Percentiles rank a stretch among this genome's conserved stretches.
phyloP scores from a whole-genome alignment of 2,888 invertebrate genomes.

The Mesorhabditis spiculigera region DNA sequence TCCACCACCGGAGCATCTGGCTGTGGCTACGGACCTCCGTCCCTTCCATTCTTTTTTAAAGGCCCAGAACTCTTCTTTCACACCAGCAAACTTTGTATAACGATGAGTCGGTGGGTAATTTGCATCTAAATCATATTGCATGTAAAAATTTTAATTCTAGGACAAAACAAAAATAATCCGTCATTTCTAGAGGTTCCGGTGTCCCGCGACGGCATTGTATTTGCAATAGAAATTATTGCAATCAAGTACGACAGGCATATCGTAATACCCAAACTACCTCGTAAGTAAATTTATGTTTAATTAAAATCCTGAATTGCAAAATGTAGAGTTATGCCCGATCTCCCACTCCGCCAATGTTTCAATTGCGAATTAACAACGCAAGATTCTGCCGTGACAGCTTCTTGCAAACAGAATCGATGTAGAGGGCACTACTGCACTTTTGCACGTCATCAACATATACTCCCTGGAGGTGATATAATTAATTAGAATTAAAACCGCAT shows the following conservation, averaged over 20 bases:
- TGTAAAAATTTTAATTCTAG: no score
- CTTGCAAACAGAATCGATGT: conserved; percentile 48
- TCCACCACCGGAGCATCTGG: conserved; percentile 47
- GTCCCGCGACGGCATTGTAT: conserved; percentile 49
- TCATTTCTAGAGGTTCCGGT: conserved; percentile 32
- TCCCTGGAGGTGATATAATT: neutral
- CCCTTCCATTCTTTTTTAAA: conserved; percentile 53
- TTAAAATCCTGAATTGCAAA: neutral
- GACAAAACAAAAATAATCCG: no score
- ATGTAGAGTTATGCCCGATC: neutral
- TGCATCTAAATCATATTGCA: neutral
- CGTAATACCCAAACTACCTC: neutral
- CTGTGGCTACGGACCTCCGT: conserved; percentile 55
- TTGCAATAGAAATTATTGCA: conserved; percentile 44
- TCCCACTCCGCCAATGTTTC: conserved; percentile 40
- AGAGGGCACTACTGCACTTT: conserved; percentile 54
- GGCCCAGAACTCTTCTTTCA: conserved; percentile 46
- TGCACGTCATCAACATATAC: conserved; percentile 16
- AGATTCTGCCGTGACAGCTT: conserved; percentile 46
- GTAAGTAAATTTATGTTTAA: neutral
- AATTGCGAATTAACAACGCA: conserved; percentile 51
- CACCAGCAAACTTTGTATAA: conserved; percentile 47
- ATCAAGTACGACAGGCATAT: conserved; percentile 11
- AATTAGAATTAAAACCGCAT: no score
- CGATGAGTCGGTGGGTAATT: conserved; percentile 42